These are phyloP conservation scores for Australoheros scitulus DNA, from an alignment of 2,113 vertebrate species.

Conservation along the genomic window DNA sequence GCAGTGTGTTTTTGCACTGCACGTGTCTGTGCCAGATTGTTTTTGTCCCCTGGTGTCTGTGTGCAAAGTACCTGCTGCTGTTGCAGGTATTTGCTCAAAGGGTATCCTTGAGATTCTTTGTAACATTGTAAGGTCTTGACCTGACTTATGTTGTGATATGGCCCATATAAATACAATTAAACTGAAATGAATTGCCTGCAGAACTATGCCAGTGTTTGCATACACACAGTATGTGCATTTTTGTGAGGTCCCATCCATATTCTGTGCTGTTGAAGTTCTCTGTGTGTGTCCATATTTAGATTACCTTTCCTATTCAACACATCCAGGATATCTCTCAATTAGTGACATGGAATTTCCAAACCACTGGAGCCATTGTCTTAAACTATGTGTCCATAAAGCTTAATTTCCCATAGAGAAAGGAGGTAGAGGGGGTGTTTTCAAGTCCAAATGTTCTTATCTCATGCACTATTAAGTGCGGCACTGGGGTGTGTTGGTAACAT, in stretches of 20 bases:
- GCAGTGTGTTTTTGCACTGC: not conserved
- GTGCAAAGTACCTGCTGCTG: slow-evolving; percentile 6
- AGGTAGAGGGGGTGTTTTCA: slow-evolving; percentile 50
- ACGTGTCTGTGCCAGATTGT: slow-evolving; percentile 26
- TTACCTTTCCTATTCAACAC: slow-evolving; percentile 16
- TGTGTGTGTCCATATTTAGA: not conserved
- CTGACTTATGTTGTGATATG: not conserved
- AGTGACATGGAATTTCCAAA: slow-evolving; percentile 40
- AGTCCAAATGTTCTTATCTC: slow-evolving; percentile 80
- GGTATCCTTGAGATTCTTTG: not conserved
- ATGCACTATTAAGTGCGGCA: slow-evolving; percentile 80
- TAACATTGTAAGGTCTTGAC: not conserved
- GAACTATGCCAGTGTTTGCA: slow-evolving; percentile 28
- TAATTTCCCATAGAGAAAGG: slow-evolving; percentile 69
- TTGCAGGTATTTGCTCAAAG: not conserved
- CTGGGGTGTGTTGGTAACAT: slow-evolving; percentile 72
- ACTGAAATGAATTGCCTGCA: not conserved
- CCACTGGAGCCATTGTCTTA: slow-evolving; percentile 56
- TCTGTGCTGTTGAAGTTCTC: not conserved
- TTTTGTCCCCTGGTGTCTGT: slow-evolving; percentile 10
- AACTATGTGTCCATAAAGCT: slow-evolving; percentile 66
- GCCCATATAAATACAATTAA: not conserved
- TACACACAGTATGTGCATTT: not conserved
- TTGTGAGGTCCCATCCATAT: not conserved
- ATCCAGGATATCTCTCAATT: slow-evolving; percentile 25